phyloP scores from a whole-genome alignment of 2,888 invertebrate genomes.

The Hypselothyrea guttata region DNA sequence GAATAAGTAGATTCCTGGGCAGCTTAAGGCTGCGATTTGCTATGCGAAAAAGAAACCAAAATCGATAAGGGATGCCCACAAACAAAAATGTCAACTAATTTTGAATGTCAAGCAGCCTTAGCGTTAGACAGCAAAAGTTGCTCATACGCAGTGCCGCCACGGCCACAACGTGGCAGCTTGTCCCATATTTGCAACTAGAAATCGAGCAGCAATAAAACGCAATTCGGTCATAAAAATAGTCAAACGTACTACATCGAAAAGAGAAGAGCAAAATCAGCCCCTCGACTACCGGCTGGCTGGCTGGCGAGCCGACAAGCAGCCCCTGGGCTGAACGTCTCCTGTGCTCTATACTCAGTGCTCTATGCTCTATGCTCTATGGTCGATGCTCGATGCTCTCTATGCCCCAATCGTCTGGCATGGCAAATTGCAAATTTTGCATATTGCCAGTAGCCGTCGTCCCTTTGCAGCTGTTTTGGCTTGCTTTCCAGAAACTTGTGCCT shows the following conservation, averaged over 20 bases:
- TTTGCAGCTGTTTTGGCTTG: slow-evolving; percentile 41
- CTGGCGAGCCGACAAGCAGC: neutral
- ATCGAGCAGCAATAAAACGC: slow-evolving; percentile 74
- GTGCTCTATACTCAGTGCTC: neutral
- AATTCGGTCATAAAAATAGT: slow-evolving; percentile 78
- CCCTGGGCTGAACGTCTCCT: slow-evolving; percentile 11
- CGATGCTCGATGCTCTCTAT: neutral
- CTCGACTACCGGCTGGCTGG: neutral
- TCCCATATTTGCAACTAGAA: slow-evolving; percentile 42
- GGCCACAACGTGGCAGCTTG: slow-evolving; percentile 23
- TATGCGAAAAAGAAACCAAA: slow-evolving; percentile 47
- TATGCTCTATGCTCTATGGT: neutral
- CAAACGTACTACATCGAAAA: slow-evolving; percentile 46
- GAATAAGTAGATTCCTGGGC: slow-evolving; percentile 55
- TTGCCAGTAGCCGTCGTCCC: slow-evolving; percentile 53
- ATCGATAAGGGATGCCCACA: slow-evolving; percentile 63
- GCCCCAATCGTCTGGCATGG: slow-evolving; percentile 53
- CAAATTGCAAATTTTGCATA: slow-evolving; percentile 77
- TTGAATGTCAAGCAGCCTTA: slow-evolving; percentile 57
- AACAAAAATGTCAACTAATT: slow-evolving; percentile 65
- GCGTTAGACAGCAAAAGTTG: slow-evolving; percentile 14
- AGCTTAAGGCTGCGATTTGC: slow-evolving; percentile 69
- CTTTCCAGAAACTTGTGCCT: no score
- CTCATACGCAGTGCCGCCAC: slow-evolving; percentile 41
- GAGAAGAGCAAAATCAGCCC: neutral